Evolutionary conservation across 2,888 invertebrate species (phyloP).

Genomic region (Philereme vetulata): DNA sequence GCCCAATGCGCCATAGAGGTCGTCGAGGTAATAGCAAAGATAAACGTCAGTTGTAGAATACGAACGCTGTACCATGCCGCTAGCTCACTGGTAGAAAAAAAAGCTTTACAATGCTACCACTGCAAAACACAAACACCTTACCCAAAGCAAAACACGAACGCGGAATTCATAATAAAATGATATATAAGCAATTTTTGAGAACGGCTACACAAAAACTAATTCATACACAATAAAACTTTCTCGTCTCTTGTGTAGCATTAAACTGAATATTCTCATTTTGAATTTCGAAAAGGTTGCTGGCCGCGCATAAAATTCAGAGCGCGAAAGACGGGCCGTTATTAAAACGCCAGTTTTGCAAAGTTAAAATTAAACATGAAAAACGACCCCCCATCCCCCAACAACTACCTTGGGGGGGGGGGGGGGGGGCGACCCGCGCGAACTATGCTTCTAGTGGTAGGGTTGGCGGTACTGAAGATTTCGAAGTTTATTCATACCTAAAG

Average conservation of each 20-base stretch:
- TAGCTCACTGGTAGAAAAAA: background rate
- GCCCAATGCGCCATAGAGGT: too few species aligned
- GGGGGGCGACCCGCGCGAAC: conserved; percentile 55
- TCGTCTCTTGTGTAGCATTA: conserved; percentile 70
- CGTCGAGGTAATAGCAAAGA: too few species aligned
- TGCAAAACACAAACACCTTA: conserved; percentile 9
- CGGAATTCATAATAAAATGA: conserved; percentile 4
- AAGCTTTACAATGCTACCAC: background rate
- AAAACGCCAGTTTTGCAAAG: conserved; percentile 81
- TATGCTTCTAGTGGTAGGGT: conserved; percentile 54
- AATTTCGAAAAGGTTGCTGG: conserved; percentile 67
- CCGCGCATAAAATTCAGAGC: conserved; percentile 70
- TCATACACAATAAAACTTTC: conserved; percentile 72
- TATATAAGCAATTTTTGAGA: conserved; percentile 35
- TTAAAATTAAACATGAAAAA: conserved; percentile 84
- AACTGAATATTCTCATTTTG: conserved; percentile 65
- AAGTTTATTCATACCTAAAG: background rate
- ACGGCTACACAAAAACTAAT: conserved; percentile 62
- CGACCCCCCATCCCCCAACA: conserved; percentile 51
- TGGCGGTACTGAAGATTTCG: conserved; percentile 29
- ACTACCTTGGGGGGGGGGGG: conserved; percentile 45
- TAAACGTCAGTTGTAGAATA: too few species aligned
- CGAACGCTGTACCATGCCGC: too few species aligned
- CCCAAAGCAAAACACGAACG: background rate
- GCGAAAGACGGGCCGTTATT: conserved; percentile 78